Conservation (phyloP, 2,113 vertebrate genomes). For the Ancistrus triradiatus region DNA sequence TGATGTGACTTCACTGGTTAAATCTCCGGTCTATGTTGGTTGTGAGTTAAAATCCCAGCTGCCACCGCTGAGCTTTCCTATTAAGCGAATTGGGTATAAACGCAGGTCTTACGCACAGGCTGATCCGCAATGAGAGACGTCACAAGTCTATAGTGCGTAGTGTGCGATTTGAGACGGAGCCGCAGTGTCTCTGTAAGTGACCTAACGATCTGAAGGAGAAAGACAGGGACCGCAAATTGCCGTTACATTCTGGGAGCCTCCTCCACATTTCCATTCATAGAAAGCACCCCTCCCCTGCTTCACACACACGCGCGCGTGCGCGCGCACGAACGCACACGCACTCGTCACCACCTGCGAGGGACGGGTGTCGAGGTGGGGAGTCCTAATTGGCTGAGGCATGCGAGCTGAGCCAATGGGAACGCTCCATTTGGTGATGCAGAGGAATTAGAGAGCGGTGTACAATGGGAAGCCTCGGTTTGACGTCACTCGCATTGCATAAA, state of each 20-base stretch:
- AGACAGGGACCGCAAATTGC: constrained; percentile 21
- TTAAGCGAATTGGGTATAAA: too few relatives aligned
- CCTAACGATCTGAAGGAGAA: not conserved
- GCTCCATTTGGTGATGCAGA: constrained; percentile 38
- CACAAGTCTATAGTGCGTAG: too few relatives aligned
- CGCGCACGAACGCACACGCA: constrained; percentile 13
- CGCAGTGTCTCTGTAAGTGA: not conserved
- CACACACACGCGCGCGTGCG: constrained; percentile 20
- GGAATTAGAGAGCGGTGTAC: constrained; percentile 34
- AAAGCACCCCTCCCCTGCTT: constrained; percentile 26
- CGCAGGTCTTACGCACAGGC: too few relatives aligned
- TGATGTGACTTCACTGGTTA: too few relatives aligned
- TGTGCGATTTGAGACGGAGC: not conserved
- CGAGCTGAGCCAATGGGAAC: constrained; percentile 53
- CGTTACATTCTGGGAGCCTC: constrained; percentile 48
- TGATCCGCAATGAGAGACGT: too few relatives aligned
- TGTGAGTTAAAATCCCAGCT: too few relatives aligned
- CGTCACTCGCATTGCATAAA: constrained; percentile 43
- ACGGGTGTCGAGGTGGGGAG: constrained; percentile 41
- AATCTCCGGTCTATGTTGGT: too few relatives aligned
- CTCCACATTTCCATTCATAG: constrained; percentile 58
- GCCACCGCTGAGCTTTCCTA: too few relatives aligned
- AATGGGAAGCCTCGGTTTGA: constrained; percentile 38
- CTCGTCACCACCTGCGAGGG: constrained; percentile 23
- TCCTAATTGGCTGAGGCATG: constrained; percentile 59